phyloP scores from a whole-genome alignment of 2,113 vertebrate genomes.

The Sphaerodactylus townsendi region DNA sequence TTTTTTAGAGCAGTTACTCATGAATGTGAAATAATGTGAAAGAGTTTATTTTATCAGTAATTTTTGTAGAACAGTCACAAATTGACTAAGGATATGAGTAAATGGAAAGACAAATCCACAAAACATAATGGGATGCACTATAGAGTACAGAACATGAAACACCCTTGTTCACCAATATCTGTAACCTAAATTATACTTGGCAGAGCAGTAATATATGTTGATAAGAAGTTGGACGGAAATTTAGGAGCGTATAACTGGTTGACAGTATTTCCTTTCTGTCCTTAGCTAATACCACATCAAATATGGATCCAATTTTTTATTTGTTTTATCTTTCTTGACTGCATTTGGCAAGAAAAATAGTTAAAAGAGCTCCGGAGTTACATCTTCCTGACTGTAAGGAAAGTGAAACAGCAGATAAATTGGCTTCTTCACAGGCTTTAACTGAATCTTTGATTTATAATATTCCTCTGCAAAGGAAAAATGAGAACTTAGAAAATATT shows the following conservation, averaged over 20 bases:
- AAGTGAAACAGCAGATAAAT: background rate
- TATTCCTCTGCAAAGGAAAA: background rate
- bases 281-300: constrained; percentile 11
- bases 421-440: background rate
- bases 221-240: background rate
- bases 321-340: constrained; percentile 8
- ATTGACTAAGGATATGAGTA: background rate
- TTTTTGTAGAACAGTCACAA: background rate
- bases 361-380: background rate
- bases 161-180: background rate
- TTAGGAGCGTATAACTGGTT: background rate
- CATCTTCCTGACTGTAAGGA: background rate
- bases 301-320: constrained; percentile 5
- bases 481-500: background rate
- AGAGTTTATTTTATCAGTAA: background rate
- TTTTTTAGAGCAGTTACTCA: background rate
- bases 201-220: background rate
- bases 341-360: background rate
- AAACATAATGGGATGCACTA: background rate
- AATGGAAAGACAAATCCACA: background rate
- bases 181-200: background rate
- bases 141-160: background rate
- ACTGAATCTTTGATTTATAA: background rate
- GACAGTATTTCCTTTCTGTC: constrained; percentile 1
- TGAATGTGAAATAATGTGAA: background rate